phyloP scores from a whole-genome alignment of 2,888 invertebrate genomes.

The Apamea epomidion region DNA sequence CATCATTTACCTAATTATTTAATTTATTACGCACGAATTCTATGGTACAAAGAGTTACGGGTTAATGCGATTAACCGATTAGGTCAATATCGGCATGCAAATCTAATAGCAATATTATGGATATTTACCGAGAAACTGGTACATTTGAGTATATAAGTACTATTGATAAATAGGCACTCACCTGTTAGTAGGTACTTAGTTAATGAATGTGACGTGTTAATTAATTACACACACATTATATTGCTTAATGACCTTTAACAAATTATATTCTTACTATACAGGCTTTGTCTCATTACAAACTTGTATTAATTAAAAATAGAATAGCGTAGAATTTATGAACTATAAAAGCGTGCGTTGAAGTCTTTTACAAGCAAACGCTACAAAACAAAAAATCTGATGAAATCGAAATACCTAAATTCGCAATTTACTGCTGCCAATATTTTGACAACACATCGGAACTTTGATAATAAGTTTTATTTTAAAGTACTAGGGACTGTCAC shows the following conservation, averaged over 20 bases:
- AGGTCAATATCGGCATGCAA: slow-evolving; percentile 47
- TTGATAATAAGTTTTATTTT: slow-evolving; percentile 11
- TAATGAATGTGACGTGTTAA: slow-evolving; percentile 7
- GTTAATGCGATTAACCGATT: slow-evolving; percentile 50
- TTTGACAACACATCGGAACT: background rate
- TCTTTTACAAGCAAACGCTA: slow-evolving; percentile 79
- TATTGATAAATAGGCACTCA: slow-evolving; percentile 16
- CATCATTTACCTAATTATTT: slow-evolving; percentile 52
- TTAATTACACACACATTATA: slow-evolving; percentile 24
- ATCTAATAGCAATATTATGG: slow-evolving; percentile 24
- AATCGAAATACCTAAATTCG: slow-evolving; percentile 1
- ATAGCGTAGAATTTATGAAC: background rate
- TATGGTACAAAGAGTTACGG: slow-evolving; percentile 41
- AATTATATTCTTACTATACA: background rate
- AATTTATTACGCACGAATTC: slow-evolving; percentile 48
- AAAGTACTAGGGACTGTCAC: background rate
- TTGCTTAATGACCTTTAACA: slow-evolving; percentile 27
- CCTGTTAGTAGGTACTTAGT: background rate
- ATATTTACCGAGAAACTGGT: slow-evolving; percentile 30
- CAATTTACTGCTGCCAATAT: background rate
- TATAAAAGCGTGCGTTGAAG: slow-evolving; percentile 82
- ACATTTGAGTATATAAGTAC: slow-evolving; percentile 7
- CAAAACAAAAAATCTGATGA: slow-evolving; percentile 52
- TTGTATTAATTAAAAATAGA: slow-evolving; percentile 2
- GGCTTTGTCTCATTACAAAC: background rate